Percentiles rank a stretch among this genome's conserved stretches.
These are phyloP conservation scores for Pristionchus entomophagus DNA, from an alignment of 2,888 invertebrate species.

Conservation along the genomic window DNA sequence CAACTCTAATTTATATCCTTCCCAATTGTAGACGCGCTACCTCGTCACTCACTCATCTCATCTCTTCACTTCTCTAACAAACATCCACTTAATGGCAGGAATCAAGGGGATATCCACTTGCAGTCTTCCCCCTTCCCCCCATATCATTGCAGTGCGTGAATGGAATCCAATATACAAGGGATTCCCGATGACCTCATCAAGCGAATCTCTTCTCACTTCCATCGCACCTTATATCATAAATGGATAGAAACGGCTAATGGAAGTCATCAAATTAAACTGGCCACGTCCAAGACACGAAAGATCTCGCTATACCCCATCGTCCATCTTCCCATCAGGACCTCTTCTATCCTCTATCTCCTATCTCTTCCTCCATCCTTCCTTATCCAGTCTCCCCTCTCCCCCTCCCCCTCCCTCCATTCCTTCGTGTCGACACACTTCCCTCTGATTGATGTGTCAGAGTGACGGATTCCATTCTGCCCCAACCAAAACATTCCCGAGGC, in stretches of 20 bases:
- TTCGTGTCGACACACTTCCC: neutral
- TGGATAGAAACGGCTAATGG: too few species aligned
- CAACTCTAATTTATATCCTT: neutral
- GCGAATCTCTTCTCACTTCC: neutral
- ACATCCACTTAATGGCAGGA: neutral
- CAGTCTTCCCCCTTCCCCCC: neutral
- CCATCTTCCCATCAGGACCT: neutral
- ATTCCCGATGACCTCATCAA: neutral
- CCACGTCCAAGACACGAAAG: too few species aligned
- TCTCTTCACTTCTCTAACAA: neutral
- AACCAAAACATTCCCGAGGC: neutral
- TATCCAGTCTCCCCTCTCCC: neutral
- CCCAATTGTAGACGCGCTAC: too few species aligned
- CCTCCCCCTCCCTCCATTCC: neutral
- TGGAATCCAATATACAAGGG: neutral
- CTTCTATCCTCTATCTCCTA: neutral
- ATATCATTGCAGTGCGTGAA: neutral
- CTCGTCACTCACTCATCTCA: neutral
- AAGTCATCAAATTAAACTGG: too few species aligned
- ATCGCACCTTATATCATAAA: too few species aligned
- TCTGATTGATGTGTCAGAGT: neutral
- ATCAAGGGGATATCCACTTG: neutral
- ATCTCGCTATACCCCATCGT: too few species aligned
- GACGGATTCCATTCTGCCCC: constrained; percentile 7
- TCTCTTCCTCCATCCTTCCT: neutral